Conservation (phyloP, 2,797 vertebrate species). For the Ctenopoma kingsleyae region DNA sequence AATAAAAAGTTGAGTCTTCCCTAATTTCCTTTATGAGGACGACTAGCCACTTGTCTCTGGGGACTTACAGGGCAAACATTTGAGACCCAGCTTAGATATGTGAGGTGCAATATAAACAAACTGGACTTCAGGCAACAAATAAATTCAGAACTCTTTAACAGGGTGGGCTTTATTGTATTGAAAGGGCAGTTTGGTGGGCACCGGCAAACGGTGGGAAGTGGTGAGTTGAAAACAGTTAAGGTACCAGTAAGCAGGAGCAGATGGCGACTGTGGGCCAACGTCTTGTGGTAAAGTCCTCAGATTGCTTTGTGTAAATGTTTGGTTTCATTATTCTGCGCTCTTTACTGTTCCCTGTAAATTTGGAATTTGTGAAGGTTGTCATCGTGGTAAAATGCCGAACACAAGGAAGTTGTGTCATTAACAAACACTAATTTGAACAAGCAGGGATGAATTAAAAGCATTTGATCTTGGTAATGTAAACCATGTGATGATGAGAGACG, state of each 20-base stretch:
- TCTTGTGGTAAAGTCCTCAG: conserved; percentile 46
- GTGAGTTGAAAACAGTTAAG: conserved; percentile 57
- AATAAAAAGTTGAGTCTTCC: conserved; percentile 38
- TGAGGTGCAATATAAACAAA: conserved; percentile 66
- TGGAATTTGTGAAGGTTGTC: conserved; percentile 39
- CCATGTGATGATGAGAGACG: conserved; percentile 39
- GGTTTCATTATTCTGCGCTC: conserved; percentile 49
- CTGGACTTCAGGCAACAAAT: conserved; percentile 68
- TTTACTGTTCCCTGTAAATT: conserved; percentile 60
- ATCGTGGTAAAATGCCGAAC: conserved; percentile 41
- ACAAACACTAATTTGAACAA: conserved; percentile 39
- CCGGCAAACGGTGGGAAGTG: conserved; percentile 39
- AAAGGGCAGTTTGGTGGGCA: conserved; percentile 16
- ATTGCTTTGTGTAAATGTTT: conserved; percentile 64
- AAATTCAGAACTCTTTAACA: conserved; percentile 54
- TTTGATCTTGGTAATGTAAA: conserved; percentile 43
- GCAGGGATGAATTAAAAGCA: conserved; percentile 25
- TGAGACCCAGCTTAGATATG: conserved; percentile 30
- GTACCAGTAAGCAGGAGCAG: conserved; percentile 73
- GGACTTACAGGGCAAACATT: conserved; percentile 48
- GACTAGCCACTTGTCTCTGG: conserved; percentile 25
- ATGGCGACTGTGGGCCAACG: conserved; percentile 53
- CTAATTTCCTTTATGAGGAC: conserved; percentile 47
- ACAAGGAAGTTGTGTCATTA: conserved; percentile 50
- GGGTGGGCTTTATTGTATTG: conserved; percentile 49